A percentile compares a stretch with the other conserved stretches of the same genome.
These are phyloP conservation scores for Babylonia areolata DNA, from an alignment of 1,140 invertebrate genomes.

Conservation along the genomic window DNA sequence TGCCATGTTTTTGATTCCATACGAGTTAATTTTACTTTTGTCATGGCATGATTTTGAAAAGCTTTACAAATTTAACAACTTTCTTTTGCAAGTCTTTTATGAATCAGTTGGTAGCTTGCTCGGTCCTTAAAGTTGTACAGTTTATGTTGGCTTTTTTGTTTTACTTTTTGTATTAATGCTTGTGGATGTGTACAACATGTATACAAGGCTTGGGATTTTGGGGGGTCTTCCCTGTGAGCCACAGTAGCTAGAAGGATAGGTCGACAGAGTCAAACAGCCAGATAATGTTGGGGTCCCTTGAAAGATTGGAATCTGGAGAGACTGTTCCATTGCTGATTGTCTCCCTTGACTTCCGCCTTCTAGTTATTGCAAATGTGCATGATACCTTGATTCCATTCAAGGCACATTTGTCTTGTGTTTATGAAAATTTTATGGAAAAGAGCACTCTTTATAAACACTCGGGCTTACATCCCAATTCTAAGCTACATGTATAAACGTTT, in stretches of 20 bases:
- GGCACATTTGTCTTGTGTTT: constrained; percentile 79
- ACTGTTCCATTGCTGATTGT: constrained; percentile 30
- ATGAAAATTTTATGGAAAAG: constrained; percentile 79
- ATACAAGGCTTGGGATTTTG: constrained; percentile 41
- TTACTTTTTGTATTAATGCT: constrained; percentile 4
- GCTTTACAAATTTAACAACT: background rate
- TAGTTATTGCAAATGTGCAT: constrained; percentile 76
- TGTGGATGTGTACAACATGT: constrained; percentile 9
- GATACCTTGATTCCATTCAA: constrained; percentile 57
- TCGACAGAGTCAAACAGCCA: constrained; percentile 46
- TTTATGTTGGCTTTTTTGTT: background rate
- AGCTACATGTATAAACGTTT: constrained; percentile 28
- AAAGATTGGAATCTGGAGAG: constrained; percentile 28
- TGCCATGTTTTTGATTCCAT: background rate
- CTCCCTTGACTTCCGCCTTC: constrained; percentile 59
- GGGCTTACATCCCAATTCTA: constrained; percentile 63
- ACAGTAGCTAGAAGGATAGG: constrained; percentile 68
- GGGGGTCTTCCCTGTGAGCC: constrained; percentile 48
- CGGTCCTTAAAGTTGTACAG: background rate
- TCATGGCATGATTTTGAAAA: background rate
- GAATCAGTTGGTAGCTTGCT: background rate
- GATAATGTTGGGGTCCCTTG: constrained; percentile 28
- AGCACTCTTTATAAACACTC: constrained; percentile 80
- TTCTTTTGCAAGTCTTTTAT: background rate
- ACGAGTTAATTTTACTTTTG: background rate